Conservation (phyloP, 1,140 invertebrate genomes). For the Drosophila chauvacae region DNA sequence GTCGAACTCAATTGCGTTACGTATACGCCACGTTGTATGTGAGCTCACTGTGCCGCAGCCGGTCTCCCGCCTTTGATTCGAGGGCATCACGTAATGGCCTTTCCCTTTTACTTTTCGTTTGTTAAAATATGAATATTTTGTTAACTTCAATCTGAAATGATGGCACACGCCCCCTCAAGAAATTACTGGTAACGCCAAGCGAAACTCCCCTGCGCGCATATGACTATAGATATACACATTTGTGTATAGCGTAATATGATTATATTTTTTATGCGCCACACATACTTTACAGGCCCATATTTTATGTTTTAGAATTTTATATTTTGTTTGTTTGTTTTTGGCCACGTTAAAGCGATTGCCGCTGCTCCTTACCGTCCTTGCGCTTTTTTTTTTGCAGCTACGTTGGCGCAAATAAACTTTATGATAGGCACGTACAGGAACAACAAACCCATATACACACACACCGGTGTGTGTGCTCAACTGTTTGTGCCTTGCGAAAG, state of each 20-base stretch:
- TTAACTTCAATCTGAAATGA: conserved; percentile 49
- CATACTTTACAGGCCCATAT: conserved; percentile 59
- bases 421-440: conserved; percentile 73
- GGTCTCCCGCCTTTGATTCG: conserved; percentile 12
- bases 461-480: conserved; percentile 6
- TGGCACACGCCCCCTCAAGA: conserved; percentile 15
- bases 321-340: conserved; percentile 76
- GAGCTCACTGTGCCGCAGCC: not conserved
- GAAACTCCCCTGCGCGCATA: conserved; percentile 15
- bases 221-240: conserved; percentile 8
- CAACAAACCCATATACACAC: conserved; percentile 16
- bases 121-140: conserved; percentile 72
- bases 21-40: conserved; percentile 57
- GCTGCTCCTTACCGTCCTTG: conserved; percentile 5
- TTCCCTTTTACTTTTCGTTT: conserved; percentile 73
- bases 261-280: conserved; percentile 70
- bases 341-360: conserved; percentile 38
- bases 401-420: conserved; percentile 74
- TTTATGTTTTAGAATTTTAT: conserved; percentile 79
- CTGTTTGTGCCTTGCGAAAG: conserved; percentile 13
- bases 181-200: conserved; percentile 39
- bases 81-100: conserved; percentile 70
- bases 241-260: conserved; percentile 71
- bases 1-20: conserved; percentile 47
- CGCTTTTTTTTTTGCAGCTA: conserved; percentile 11